These are phyloP conservation scores for Platygyra sinensis DNA, from an alignment of 64 coral and sea anemone genomes.

Conservation along the genomic window DNA sequence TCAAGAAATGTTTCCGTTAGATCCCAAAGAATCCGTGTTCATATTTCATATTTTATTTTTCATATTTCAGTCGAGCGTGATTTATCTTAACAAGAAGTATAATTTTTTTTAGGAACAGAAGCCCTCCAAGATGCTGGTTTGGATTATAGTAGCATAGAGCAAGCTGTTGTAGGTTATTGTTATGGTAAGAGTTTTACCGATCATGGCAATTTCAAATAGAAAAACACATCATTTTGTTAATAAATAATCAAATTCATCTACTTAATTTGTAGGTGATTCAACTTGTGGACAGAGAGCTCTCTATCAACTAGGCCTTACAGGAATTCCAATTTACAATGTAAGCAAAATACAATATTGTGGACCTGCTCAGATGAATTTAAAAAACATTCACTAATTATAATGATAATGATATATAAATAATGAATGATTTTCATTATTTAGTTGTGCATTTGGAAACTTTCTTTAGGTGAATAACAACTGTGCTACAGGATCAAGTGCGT, in stretches of 20 bases:
- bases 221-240: too few species aligned
- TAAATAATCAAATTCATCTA: too few species aligned
- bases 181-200: slow-evolving; percentile 57
- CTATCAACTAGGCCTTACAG: slow-evolving; percentile 93
- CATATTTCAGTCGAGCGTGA: too few species aligned
- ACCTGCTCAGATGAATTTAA: too few species aligned
- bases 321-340: slow-evolving; percentile 98
- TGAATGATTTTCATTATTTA: too few species aligned
- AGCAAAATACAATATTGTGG: slow-evolving; percentile 13
- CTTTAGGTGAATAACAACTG: slow-evolving; percentile 91
- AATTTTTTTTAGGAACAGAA: slow-evolving; percentile 56
- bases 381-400: too few species aligned
- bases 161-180: slow-evolving; percentile 94
- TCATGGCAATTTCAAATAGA: too few species aligned
- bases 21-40: too few species aligned
- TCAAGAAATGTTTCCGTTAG: too few species aligned
- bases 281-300: slow-evolving; percentile 96
- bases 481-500: slow-evolving; percentile 94
- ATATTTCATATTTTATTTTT: too few species aligned
- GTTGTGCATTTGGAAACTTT: background rate
- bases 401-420: too few species aligned
- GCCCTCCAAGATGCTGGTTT: slow-evolving; percentile 80
- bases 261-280: slow-evolving; percentile 78
- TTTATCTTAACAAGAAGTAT: background rate
- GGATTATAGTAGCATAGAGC: slow-evolving; percentile 80